phyloP scores from a whole-genome alignment of 2,797 vertebrate genomes.

The Phylloscopus collybita region DNA sequence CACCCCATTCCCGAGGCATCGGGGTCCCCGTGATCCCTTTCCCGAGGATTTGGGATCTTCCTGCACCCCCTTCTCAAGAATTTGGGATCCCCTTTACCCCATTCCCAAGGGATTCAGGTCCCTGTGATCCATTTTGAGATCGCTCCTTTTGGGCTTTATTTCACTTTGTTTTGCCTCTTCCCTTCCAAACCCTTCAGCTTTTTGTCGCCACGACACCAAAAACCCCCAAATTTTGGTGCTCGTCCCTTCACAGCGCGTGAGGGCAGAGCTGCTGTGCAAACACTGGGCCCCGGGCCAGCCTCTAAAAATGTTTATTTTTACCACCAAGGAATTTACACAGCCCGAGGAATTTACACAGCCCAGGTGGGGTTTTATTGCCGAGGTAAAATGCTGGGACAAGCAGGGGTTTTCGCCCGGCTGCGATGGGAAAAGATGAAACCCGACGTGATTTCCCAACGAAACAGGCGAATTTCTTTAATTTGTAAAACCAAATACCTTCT shows the following conservation, averaged over 20 bases:
- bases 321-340: background rate
- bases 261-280: background rate
- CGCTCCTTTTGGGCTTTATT: background rate
- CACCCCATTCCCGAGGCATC: background rate
- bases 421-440: background rate
- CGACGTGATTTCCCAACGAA: background rate
- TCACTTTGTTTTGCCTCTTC: background rate
- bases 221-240: background rate
- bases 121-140: too few relatives aligned
- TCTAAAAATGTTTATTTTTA: background rate
- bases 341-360: too few relatives aligned
- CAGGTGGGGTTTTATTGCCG: background rate
- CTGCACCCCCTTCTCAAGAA: too few relatives aligned
- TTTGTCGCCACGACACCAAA: background rate
- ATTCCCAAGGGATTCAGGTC: background rate
- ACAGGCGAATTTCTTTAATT: too few relatives aligned
- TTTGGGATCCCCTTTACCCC: too few relatives aligned
- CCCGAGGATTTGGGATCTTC: too few relatives aligned
- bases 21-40: too few relatives aligned
- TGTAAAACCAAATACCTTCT: background rate
- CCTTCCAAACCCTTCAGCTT: background rate
- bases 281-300: background rate
- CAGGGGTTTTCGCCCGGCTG: background rate
- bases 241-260: accelerated
- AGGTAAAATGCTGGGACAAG: background rate